phyloP scores from a whole-genome alignment of 1,140 invertebrate genomes.

The Tetragonula clypearis region DNA sequence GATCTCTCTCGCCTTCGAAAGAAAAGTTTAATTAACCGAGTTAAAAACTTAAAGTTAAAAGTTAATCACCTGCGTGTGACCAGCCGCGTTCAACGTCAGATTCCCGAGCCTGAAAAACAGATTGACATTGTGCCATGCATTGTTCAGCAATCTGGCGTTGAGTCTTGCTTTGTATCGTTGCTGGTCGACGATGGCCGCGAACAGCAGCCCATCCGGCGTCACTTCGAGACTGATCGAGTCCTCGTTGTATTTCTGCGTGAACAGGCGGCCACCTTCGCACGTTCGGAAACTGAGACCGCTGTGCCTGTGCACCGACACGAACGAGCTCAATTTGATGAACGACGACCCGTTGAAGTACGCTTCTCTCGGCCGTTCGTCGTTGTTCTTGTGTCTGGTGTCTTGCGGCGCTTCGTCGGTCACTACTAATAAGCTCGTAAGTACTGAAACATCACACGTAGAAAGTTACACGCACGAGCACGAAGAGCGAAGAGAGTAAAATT shows the following conservation, averaged over 20 bases:
- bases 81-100: slow-evolving; percentile 84
- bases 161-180: slow-evolving; percentile 85
- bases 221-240: slow-evolving; percentile 86
- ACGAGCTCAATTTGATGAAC: slow-evolving; percentile 86
- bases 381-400: slow-evolving; percentile 57
- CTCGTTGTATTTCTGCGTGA: slow-evolving; percentile 86
- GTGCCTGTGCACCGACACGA: slow-evolving; percentile 88
- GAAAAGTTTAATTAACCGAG: too few species aligned
- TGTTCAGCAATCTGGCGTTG: slow-evolving; percentile 87
- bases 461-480: not conserved
- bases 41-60: too few species aligned
- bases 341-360: slow-evolving; percentile 91
- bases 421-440: slow-evolving; percentile 68
- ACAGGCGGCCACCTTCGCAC: slow-evolving; percentile 88
- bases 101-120: slow-evolving; percentile 86
- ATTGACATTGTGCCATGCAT: slow-evolving; percentile 91
- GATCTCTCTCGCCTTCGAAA: not conserved
- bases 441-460: slow-evolving; percentile 61
- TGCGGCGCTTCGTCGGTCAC: slow-evolving; percentile 64
- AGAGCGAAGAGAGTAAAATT: not conserved
- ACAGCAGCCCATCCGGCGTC: slow-evolving; percentile 86
- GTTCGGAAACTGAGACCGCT: slow-evolving; percentile 91
- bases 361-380: slow-evolving; percentile 83
- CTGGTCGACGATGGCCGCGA: slow-evolving; percentile 83
- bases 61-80: slow-evolving; percentile 80